Base-by-base conservation (phyloP, 1,140 invertebrate species). In the Augochlora pura region DNA sequence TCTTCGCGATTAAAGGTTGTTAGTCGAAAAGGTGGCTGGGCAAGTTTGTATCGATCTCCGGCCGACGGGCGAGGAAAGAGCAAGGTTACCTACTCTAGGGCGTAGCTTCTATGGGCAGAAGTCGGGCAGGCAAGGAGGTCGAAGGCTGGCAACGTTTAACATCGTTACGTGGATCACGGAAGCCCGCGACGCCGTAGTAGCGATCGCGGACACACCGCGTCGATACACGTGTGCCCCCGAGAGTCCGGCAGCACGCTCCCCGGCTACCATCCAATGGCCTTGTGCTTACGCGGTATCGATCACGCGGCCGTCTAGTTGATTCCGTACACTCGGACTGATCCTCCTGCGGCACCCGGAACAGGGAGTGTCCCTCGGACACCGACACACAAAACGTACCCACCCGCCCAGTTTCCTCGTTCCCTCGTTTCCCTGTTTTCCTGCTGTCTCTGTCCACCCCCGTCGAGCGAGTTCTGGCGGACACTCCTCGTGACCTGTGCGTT, bases 251-350 rank as follows among this genome's bases (percentile, higher is more conserved):
- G 25, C 5, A 25, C 27, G 23, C 46, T 21, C 27, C n/a, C 64
- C n/a, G 62, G 54, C 32, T 25, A 42, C 54, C 21, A 57, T n/a
- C 16, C 72, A 25, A 25, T 74, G 62, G 46, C 63, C 46, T 57
- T 42, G n/a, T 57, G 62, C 46, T 57, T 32, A 52, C 67, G 12
- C 67, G 32, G 67, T 69, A 62, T 62, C 69, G 69, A 71, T 71
- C 67, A 68, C 46, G 49, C 54, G 67, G 46, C 46, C 49, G 18
- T 27, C 67, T 32, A 69, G 67, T 69, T 69, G 67, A 69, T 69
- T 69, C 49, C 38, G 25, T 54, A 69, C 67, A n/a, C 67, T 54
- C 49, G 21, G 46, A 1, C 67, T 38, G 67, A 54, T 69, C 67
- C 67, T 69, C 27, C 49, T 27, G 49, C 49, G 67, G 27, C 46